A percentile compares a stretch with the other conserved stretches of the same genome.
These are phyloP conservation scores for Drosophila truncata DNA, from an alignment of 1,140 invertebrate genomes.

Conservation along the genomic window DNA sequence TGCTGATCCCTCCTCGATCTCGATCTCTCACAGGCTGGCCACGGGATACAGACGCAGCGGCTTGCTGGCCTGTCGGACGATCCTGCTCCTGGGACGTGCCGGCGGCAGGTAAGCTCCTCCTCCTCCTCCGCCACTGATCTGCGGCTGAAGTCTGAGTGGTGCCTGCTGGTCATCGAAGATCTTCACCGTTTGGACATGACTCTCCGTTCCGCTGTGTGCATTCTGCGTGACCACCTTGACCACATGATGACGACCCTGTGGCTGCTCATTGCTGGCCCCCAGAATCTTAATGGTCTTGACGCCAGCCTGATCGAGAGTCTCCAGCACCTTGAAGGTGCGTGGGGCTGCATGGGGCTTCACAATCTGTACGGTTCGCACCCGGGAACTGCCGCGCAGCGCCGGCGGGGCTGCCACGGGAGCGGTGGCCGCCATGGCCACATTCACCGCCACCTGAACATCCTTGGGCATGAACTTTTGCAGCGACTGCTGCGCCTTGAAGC, in stretches of 20 bases:
- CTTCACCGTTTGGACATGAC: slow-evolving; percentile 72
- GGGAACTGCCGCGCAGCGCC: slow-evolving; percentile 48
- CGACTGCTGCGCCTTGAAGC: slow-evolving; percentile 63
- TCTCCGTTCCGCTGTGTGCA: slow-evolving; percentile 51
- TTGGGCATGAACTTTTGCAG: slow-evolving; percentile 77
- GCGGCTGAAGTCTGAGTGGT: background rate
- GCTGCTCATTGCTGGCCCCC: slow-evolving; percentile 68
- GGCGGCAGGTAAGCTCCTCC: slow-evolving; percentile 51
- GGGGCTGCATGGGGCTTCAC: slow-evolving; percentile 62
- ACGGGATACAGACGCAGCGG: slow-evolving; percentile 58
- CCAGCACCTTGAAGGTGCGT: slow-evolving; percentile 75
- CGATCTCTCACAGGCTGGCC: slow-evolving; percentile 25
- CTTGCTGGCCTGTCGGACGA: slow-evolving; percentile 48
- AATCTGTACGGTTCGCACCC: slow-evolving; percentile 75
- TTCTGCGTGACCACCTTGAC: slow-evolving; percentile 73
- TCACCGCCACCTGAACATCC: slow-evolving; percentile 75
- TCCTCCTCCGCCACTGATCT: too few species aligned
- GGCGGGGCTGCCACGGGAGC: slow-evolving; percentile 30
- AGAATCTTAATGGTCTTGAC: slow-evolving; percentile 79
- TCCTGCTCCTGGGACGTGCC: slow-evolving; percentile 53
- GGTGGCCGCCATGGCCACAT: slow-evolving; percentile 74
- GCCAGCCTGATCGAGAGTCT: slow-evolving; percentile 62
- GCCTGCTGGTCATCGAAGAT: slow-evolving; percentile 64
- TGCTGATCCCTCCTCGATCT: slow-evolving; percentile 39
- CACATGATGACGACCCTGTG: slow-evolving; percentile 67